Conservation (phyloP, 2,113 vertebrate species). For the Taxidea taxus region DNA sequence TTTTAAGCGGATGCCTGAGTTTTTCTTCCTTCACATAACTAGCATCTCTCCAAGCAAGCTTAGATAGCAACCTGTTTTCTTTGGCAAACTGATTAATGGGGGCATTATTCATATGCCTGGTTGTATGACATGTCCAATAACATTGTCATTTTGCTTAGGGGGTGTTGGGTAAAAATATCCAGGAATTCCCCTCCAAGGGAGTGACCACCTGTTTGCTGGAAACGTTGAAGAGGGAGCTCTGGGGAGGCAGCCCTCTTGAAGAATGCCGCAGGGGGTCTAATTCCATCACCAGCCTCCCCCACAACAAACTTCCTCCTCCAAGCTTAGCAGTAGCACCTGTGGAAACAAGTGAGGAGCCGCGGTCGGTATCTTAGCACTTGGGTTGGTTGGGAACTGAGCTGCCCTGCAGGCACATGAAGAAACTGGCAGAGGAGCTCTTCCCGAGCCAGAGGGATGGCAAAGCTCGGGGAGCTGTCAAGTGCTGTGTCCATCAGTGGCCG, state of each 20-base stretch:
- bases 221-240: constrained; percentile 62
- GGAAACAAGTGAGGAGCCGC: neutral
- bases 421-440: neutral
- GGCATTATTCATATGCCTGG: constrained; percentile 65
- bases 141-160: constrained; percentile 72
- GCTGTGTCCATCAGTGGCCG: neutral
- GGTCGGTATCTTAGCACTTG: neutral
- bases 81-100: constrained; percentile 74
- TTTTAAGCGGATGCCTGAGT: constrained; percentile 30
- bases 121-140: constrained; percentile 71
- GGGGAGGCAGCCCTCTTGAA: constrained; percentile 32
- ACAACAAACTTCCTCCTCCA: neutral
- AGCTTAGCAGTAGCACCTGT: neutral
- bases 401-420: neutral
- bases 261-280: neutral
- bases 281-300: neutral
- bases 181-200: constrained; percentile 76
- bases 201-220: constrained; percentile 77
- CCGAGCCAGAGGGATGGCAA: neutral
- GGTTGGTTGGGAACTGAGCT: neutral
- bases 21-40: constrained; percentile 62
- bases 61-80: constrained; percentile 70
- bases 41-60: constrained; percentile 63
- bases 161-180: constrained; percentile 80
- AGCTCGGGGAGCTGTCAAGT: neutral